phyloP scores from a whole-genome alignment of 2,113 vertebrate species.

The Vombatus ursinus region DNA sequence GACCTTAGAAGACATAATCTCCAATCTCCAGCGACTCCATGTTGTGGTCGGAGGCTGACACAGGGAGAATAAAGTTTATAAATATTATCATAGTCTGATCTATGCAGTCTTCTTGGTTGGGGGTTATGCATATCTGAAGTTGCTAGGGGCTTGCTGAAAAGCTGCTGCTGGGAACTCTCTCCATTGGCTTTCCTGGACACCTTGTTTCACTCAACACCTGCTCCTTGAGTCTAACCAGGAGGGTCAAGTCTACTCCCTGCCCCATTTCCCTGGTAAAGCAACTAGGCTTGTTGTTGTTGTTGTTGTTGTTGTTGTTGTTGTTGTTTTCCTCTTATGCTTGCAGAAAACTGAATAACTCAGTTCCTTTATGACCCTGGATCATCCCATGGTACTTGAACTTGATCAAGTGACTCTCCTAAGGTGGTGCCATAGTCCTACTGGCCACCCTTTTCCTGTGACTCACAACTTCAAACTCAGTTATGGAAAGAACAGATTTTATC shows the following conservation, averaged over 20 bases:
- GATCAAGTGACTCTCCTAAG: neutral
- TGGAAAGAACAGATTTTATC: neutral
- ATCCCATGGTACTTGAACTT: neutral
- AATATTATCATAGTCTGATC: slow-evolving; percentile 64
- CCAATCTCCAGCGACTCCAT: slow-evolving; percentile 66
- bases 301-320: neutral
- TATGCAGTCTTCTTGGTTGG: slow-evolving; percentile 30
- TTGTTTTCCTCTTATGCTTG: neutral
- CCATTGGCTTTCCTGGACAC: slow-evolving; percentile 58
- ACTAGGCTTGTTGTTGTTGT: neutral
- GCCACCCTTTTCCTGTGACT: neutral
- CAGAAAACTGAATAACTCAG: neutral
- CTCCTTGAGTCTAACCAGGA: slow-evolving; percentile 66
- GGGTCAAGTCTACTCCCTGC: slow-evolving; percentile 51
- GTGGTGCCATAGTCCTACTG: neutral
- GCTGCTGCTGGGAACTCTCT: slow-evolving; percentile 71
- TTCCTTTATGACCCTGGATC: neutral
- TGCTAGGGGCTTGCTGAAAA: neutral
- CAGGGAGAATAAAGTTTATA: slow-evolving; percentile 51
- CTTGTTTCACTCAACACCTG: slow-evolving; percentile 72
- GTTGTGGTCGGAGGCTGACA: slow-evolving; percentile 62
- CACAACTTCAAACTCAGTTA: neutral
- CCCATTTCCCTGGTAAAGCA: slow-evolving; percentile 53
- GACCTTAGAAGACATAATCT: slow-evolving; percentile 82
- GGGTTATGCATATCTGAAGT: neutral